These are phyloP conservation scores for Pseudocheirus occidentalis DNA, from an alignment of 2,797 vertebrate species.

Conservation along the genomic window DNA sequence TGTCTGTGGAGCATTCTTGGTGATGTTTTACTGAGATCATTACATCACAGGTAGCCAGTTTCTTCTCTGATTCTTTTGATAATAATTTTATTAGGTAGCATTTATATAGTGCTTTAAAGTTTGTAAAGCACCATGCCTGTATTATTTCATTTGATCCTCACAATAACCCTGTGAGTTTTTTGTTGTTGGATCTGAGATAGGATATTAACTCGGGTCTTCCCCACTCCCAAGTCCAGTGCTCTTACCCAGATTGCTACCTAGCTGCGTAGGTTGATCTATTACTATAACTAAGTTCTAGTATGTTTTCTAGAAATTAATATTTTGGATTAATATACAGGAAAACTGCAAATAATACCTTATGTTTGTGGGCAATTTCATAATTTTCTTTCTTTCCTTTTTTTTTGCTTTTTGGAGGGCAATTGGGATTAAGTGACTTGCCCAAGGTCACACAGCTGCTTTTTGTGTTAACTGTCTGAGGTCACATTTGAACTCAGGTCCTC, in stretches of 20 bases:
- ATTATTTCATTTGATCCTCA: neutral
- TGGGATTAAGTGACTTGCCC: no score
- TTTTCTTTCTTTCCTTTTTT: neutral
- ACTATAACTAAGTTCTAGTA: neutral
- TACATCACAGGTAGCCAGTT: neutral
- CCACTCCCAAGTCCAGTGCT: neutral
- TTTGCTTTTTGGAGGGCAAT: no score
- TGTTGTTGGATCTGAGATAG: neutral
- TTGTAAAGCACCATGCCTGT: neutral
- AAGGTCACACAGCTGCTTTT: no score
- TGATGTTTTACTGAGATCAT: neutral
- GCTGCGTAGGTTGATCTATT: neutral
- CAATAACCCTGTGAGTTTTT: neutral
- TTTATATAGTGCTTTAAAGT: neutral
- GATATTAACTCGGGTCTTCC: neutral
- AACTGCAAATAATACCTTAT: neutral
- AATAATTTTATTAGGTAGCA: neutral
- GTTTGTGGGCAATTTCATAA: neutral
- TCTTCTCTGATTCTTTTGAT: neutral
- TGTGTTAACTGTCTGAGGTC: no score
- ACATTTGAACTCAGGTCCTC: no score
- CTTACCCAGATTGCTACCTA: neutral
- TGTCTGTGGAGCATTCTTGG: neutral
- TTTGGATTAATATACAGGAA: neutral
- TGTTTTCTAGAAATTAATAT: neutral